Base-by-base conservation (phyloP, 2,888 invertebrate species). In the Campoplex capitator region DNA sequence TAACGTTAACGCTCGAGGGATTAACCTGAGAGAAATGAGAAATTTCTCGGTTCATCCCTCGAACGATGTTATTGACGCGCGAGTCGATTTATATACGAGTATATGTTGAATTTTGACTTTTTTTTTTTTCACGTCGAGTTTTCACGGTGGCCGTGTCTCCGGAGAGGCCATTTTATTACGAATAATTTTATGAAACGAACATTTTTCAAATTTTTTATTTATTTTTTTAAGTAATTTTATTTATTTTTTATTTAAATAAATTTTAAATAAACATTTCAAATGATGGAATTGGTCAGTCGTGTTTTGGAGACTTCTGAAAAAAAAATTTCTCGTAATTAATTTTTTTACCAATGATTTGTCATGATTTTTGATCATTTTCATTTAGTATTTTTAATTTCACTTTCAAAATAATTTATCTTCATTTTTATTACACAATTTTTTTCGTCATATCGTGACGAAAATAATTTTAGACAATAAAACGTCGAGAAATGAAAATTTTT, bases 21-120 rank as follows among this genome's bases (percentile, higher is more conserved):
- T 84, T 84, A 86, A 74, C 81, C 23, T 28, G 77, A 76, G 83
- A 90, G 80, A 90, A 87, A 90, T 89, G 89, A 76, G 88, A 90
- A 89, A 91, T 91, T 90, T 90, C 87, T 87, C 86, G 89, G 88
- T 88, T 76, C 83, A 87, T 84, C 82, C 83, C 83, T 75, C 83
- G 74, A 58, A 79, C 76, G 85, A 82, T 77, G 87, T 67, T 78
- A 78, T 83, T 83, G 83, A 88, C 88, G 88, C 87, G 86, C 84
- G 80, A 71, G 28, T 82, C 65, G 54, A 82, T 75, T 82, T 75
- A 56, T 68, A 68, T 45, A 74, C 42, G 23, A 54, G 45, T 65
- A 62, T 74, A 65, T 48, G 18, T 38, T 23, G 23, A 7, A 48
- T n/a, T 67, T 35, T 68, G 38, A 8, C 32, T 18, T 28, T 84